phyloP scores from a whole-genome alignment of 2,113 vertebrate genomes.

The Talpa occidentalis region DNA sequence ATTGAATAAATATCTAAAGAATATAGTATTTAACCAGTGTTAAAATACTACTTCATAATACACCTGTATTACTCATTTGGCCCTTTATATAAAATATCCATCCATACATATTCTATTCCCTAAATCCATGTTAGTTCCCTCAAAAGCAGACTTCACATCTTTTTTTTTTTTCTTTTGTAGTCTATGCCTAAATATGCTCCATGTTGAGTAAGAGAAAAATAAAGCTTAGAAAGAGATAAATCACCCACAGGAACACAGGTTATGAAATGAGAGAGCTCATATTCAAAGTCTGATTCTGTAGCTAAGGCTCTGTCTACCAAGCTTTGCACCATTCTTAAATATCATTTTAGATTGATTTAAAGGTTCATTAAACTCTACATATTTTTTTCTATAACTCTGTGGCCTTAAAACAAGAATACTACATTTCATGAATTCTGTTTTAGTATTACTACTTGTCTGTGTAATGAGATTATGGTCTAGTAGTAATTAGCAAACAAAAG shows the following conservation, averaged over 20 bases:
- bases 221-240: neutral
- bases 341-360: neutral
- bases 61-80: neutral
- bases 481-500: neutral
- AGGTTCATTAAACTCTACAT: neutral
- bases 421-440: neutral
- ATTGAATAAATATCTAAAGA: constrained; percentile 37
- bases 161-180: neutral
- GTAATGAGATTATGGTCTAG: neutral
- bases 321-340: neutral
- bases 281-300: neutral
- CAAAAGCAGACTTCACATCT: neutral
- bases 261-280: neutral
- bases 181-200: neutral
- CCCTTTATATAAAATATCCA: neutral
- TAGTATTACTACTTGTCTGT: neutral
- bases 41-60: constrained; percentile 3
- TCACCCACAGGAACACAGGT: neutral
- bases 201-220: neutral
- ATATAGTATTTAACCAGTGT: neutral
- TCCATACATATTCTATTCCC: neutral
- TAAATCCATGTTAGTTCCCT: neutral
- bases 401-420: neutral
- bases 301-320: neutral
- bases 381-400: neutral